phyloP scores from a whole-genome alignment of 2,797 vertebrate genomes.

The Pantherophis alleghaniensis region DNA sequence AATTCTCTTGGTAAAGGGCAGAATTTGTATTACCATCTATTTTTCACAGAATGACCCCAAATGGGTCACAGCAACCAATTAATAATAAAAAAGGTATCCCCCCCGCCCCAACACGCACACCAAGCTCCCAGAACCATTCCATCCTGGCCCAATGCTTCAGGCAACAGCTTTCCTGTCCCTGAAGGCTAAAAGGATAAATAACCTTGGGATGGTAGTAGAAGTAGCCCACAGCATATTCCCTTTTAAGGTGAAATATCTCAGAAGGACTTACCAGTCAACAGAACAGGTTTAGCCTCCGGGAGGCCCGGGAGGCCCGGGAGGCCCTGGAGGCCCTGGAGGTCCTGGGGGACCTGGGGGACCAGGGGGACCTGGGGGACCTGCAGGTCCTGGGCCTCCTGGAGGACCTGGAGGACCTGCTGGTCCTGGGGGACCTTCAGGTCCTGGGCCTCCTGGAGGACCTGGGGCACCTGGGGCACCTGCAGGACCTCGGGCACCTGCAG shows the following conservation, averaged over 20 bases:
- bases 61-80: not conserved
- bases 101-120: not conserved
- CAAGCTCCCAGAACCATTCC: not conserved
- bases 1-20: not conserved
- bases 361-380: fast-evolving
- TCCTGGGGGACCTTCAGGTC: fast-evolving
- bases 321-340: fast-evolving
- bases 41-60: not conserved
- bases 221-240: not conserved
- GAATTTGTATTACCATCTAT: not conserved
- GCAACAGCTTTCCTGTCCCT: not conserved
- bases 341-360: not conserved
- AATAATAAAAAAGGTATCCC: not conserved
- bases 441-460: not conserved
- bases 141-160: not conserved
- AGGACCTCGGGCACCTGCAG: not conserved
- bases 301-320: not conserved
- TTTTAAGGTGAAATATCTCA: not conserved
- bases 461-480: not conserved
- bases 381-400: not conserved
- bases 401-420: no score
- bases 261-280: not conserved
- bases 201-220: no score
- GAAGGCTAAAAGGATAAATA: not conserved
- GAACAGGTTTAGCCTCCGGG: not conserved